phyloP scores from a whole-genome alignment of 1,140 invertebrate species.

The Dinoponera quadriceps region DNA sequence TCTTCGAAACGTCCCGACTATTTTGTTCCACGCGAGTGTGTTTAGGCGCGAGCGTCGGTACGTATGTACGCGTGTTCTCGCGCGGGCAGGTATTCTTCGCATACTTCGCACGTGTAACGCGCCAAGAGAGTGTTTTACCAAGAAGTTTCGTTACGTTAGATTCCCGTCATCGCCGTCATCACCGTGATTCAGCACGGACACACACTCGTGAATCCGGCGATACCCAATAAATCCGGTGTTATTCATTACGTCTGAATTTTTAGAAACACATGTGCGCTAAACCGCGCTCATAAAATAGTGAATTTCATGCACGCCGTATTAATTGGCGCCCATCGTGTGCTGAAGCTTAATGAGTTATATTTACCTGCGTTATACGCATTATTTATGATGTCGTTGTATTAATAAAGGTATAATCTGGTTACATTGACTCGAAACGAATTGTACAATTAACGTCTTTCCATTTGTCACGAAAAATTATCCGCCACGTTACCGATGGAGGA shows the following conservation, averaged over 20 bases:
- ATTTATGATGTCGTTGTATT: constrained; percentile 39
- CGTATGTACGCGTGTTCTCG: too few species aligned
- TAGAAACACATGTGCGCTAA: not conserved
- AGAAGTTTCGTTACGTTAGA: too few species aligned
- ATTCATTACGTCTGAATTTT: constrained; percentile 7
- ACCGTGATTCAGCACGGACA: too few species aligned
- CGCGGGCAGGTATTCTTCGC: too few species aligned
- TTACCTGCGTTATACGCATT: constrained; percentile 26
- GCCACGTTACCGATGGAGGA: not conserved
- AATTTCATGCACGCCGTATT: constrained; percentile 40
- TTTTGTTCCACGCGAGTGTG: not conserved
- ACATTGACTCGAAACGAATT: constrained; percentile 32
- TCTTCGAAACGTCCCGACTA: not conserved
- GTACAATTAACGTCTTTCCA: not conserved
- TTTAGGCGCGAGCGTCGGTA: too few species aligned
- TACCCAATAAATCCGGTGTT: not conserved
- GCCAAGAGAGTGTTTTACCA: too few species aligned
- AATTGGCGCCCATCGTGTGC: not conserved
- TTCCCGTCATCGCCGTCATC: too few species aligned
- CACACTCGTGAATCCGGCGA: not conserved
- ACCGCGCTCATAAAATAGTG: constrained; percentile 18
- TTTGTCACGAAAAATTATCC: constrained; percentile 29
- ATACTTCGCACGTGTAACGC: too few species aligned
- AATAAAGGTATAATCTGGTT: constrained; percentile 54
- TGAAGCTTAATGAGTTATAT: constrained; percentile 56